Evolutionary conservation across 2,113 vertebrate genomes (phyloP).

Genomic region (Apistogramma diplotaenia): DNA sequence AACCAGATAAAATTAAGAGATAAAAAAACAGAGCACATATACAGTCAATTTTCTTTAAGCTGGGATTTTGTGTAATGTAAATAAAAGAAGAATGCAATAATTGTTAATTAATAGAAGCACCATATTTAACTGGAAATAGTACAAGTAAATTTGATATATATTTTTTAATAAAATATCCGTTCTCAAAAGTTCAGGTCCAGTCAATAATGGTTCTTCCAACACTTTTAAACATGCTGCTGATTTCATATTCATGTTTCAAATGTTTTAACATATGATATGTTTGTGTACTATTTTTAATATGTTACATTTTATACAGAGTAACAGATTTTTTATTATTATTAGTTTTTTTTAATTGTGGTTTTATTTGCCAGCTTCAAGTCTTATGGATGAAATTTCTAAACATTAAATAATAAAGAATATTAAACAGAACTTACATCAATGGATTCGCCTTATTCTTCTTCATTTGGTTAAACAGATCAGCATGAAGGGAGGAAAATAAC

Average conservation of each 20-base stretch:
- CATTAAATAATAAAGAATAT: neutral
- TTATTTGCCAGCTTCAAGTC: neutral
- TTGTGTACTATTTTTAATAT: neutral
- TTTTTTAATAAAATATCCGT: no score
- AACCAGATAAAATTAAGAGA: neutral
- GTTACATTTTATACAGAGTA: neutral
- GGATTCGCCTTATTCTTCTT: slow-evolving; percentile 54
- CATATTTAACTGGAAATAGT: neutral
- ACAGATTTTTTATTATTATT: neutral
- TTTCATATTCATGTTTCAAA: neutral
- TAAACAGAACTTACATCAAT: slow-evolving; percentile 44
- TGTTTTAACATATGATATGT: neutral
- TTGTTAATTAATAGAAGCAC: neutral
- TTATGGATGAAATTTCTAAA: neutral
- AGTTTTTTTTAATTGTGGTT: neutral
- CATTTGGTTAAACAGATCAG: neutral
- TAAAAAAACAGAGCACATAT: neutral
- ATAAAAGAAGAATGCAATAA: neutral
- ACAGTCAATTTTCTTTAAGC: accelerated
- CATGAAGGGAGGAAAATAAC: neutral
- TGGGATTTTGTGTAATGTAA: neutral
- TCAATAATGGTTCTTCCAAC: neutral
- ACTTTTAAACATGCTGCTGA: neutral
- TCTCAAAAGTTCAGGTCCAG: neutral
- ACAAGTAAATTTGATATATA: no score